Base-by-base conservation (phyloP, 2,888 invertebrate genomes). In the Synanthedon andrenaeformis region DNA sequence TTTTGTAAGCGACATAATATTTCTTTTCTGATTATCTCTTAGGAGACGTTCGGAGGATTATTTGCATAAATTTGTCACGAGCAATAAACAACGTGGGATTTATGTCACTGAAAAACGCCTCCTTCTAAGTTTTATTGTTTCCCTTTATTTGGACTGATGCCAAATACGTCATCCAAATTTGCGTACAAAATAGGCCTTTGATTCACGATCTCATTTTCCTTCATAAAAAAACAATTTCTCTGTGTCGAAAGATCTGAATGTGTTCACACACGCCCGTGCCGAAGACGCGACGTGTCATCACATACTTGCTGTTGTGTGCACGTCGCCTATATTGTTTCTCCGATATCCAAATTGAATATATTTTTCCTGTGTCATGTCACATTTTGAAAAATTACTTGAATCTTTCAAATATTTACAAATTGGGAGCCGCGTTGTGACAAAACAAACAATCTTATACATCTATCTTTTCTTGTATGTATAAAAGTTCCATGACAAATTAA, bases 161-260 rank as follows among this genome's bases (percentile, higher is more conserved):
- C 69, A 70, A 67, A 65, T 63, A 64, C 62, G 62, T 64, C 64
- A 62, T 62, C 59, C 54, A 61, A 66, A 67, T 67, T 66, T 67
- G 57, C 62, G 57, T 63, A 65, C 59, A 59, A 64, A 66, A 64
- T 62, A 63, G 63, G 57, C 53, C 56, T 62, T 64, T 67, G 66
- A 66, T 67, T 66, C 60, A 69, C 57, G 59, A 54, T 57, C 56
- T 57, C 58, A 60, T 62, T 62, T 63, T 61, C 58, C 59, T 59
- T 52, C 56, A 59, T 64, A 64, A 57, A 59, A 56, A 59, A 58
- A 62, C 62, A 58, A 56, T 61, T 61, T 62, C 58, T 60, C 41
- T 56, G 55, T 57, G 57, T 53, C 54, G 57, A 57, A 58, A 62
- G 57, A 59, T 58, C 53, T 55, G 55, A 54, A 57, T 58, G 58